Evolutionary conservation across 2,797 vertebrate species (phyloP).

Genomic region (Poecilia picta): DNA sequence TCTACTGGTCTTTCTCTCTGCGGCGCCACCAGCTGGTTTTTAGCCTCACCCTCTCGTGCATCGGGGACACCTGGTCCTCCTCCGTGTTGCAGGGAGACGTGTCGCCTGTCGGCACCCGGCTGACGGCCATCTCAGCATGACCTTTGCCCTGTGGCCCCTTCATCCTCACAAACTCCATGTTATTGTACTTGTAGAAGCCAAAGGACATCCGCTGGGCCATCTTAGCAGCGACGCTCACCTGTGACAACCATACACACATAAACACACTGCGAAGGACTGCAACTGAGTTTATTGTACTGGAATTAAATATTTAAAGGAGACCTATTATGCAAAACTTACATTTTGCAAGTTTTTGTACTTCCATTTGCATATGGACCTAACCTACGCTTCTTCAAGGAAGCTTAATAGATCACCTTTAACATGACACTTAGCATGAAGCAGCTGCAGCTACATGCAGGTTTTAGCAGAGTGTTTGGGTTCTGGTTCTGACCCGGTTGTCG

Average conservation of each 20-base stretch:
- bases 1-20: not conserved
- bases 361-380: not conserved
- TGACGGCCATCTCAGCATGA: slow-evolving; percentile 98
- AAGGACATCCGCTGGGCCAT: slow-evolving; percentile 99
- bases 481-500: slow-evolving; percentile 84
- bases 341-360: not conserved
- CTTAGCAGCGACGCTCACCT: slow-evolving; percentile 97
- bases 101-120: slow-evolving; percentile 93
- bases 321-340: not conserved
- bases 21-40: not conserved
- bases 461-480: not conserved
- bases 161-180: slow-evolving; percentile 99
- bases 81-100: slow-evolving; percentile 93
- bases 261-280: not conserved
- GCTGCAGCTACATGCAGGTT: not conserved
- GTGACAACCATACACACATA: not conserved
- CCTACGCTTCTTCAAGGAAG: not conserved
- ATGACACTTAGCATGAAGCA: not conserved
- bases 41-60: slow-evolving; percentile 90
- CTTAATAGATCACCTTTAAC: not conserved
- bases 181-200: slow-evolving; percentile 97
- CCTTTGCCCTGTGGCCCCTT: slow-evolving; percentile 98
- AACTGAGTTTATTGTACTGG: not conserved
- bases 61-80: slow-evolving; percentile 90
- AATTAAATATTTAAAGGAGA: not conserved